Conservation (phyloP, 2,888 invertebrate genomes). For the Pyrocoelia pectoralis region DNA sequence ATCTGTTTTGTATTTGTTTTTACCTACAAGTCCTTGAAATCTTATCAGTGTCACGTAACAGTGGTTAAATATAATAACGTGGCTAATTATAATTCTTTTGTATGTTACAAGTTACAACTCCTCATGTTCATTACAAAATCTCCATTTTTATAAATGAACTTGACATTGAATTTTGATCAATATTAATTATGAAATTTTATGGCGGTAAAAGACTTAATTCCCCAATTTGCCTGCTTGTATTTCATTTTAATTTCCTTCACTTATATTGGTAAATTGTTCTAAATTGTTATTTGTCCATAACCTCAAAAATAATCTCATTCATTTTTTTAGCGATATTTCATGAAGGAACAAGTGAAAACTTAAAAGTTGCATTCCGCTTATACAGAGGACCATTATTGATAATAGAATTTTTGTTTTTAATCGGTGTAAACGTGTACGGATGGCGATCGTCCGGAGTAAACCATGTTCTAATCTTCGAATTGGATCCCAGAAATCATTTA, state of each 20-base stretch:
- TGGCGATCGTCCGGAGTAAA: slow-evolving; percentile 85
- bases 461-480: slow-evolving; percentile 83
- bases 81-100: too few species aligned
- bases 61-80: too few species aligned
- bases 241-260: slow-evolving; percentile 6
- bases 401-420: slow-evolving; percentile 77
- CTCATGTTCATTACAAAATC: too few species aligned
- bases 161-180: not conserved
- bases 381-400: slow-evolving; percentile 82
- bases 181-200: slow-evolving; percentile 3
- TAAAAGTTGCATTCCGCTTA: slow-evolving; percentile 76
- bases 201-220: not conserved
- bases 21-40: too few species aligned
- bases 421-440: slow-evolving; percentile 83
- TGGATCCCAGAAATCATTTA: slow-evolving; percentile 80
- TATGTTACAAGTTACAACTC: too few species aligned
- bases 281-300: not conserved
- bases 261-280: not conserved
- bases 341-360: slow-evolving; percentile 62
- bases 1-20: too few species aligned
- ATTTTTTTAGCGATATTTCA: slow-evolving; percentile 62
- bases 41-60: too few species aligned
- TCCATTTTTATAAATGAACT: too few species aligned
- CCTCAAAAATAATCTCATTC: not conserved
- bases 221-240: not conserved